Conservation (phyloP, 2,888 invertebrate species). For the Cataglyphis rosenhaueri region DNA sequence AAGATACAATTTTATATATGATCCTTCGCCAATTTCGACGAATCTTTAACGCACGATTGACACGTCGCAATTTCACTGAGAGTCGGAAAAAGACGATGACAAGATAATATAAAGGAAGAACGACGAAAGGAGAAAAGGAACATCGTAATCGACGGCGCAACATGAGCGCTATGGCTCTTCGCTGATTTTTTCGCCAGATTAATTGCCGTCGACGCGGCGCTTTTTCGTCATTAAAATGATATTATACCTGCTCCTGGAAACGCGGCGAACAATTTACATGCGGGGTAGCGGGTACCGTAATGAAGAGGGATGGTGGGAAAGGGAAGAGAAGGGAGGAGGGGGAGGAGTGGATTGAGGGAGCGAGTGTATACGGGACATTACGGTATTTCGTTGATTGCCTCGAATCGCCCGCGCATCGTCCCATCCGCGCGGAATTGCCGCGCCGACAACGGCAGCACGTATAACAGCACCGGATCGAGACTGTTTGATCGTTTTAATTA, state of each 20-base stretch:
- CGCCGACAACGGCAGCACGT: constrained; percentile 12
- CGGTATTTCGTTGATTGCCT: constrained; percentile 81
- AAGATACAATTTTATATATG: neutral
- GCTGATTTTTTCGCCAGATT: constrained; percentile 79
- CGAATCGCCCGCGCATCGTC: constrained; percentile 62
- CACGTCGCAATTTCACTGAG: neutral
- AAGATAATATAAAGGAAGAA: constrained; percentile 2
- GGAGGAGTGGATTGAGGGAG: constrained; percentile 30
- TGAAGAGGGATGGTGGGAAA: constrained; percentile 50
- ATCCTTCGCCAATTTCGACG: neutral
- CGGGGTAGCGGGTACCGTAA: constrained; percentile 61
- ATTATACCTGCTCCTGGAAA: constrained; percentile 80
- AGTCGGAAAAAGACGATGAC: neutral
- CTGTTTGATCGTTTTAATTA: constrained; percentile 72
- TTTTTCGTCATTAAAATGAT: constrained; percentile 83
- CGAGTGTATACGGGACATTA: constrained; percentile 65
- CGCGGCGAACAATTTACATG: constrained; percentile 81
- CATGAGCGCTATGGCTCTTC: constrained; percentile 16
- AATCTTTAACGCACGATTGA: neutral
- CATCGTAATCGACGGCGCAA: constrained; percentile 70
- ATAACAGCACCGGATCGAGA: constrained; percentile 22
- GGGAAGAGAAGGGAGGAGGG: constrained; percentile 25
- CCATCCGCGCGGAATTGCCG: constrained; percentile 55
- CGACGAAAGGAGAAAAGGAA: constrained; percentile 23
- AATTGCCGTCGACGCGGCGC: constrained; percentile 78